Base-by-base conservation (phyloP, 2,888 invertebrate species). In the Lycocerus yunnanus region DNA sequence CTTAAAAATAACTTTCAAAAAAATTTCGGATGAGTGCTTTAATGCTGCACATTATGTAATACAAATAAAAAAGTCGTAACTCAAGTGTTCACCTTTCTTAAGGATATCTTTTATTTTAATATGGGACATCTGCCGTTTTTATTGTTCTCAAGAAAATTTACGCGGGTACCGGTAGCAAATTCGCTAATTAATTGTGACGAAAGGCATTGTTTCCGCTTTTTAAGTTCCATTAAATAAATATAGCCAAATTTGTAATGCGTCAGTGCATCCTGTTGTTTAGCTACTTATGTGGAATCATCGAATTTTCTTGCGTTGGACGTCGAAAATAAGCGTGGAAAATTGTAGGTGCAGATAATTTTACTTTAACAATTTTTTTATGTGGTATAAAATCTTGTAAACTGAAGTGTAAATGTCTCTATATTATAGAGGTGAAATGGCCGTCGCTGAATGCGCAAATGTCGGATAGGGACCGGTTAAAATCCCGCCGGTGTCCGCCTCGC, bases 391-490 rank as follows among this genome's bases (percentile, higher is more conserved):
- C 85, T 84, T 83, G 80, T 83, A 84, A 84, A 86, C 85, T 84
- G 84, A 84, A 85, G 86, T 86, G 86, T 85, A 85, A 86, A 86
- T 84, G 85, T 84, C 84, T 84, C 83, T 83, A 84, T 84, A 83
- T 85, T 83, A 81, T 82, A 81, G 83, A 82, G 83, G 83, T 81
- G 85, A 84, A 85, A 86, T 86, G 86, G 85, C 85, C 85, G 85
- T 83, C 85, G 85, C 83, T 83, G 81, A 82, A 80, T 83, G 84
- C 81, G 84, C 85, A 83, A 85, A 83, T 82, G 82, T 84, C 83
- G 83, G 78, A 82, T 78, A 81, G 86, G 85, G 86, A 86, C 86
- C 86, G 85, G 85, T 85, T 85, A 84, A 79, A 82, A 80, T 83
- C 83, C 84, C 83, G 81, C 78, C 83, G 83, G 81, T 80, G 81